Conservation (phyloP, 2,797 vertebrate species). For the Lacerta viridis region DNA sequence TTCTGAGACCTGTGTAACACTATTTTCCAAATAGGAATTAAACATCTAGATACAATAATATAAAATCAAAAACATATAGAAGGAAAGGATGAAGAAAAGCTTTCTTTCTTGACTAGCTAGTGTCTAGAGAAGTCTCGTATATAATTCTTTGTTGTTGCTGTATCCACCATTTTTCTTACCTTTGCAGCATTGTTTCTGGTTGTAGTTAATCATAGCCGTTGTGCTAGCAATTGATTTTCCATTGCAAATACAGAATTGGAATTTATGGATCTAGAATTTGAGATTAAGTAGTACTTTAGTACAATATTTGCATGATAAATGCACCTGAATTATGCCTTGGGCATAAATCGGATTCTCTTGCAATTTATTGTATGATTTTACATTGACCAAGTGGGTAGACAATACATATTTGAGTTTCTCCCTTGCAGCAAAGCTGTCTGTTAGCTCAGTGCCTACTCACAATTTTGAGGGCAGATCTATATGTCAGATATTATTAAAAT, state of each 20-base stretch:
- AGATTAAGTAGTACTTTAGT: conserved; percentile 14
- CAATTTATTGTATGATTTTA: conserved; percentile 28
- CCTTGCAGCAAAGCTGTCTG: conserved; percentile 22
- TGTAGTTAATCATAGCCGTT: background rate
- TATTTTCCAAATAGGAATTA: background rate
- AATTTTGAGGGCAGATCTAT: conserved; percentile 14
- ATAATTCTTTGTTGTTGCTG: background rate
- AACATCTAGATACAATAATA: background rate
- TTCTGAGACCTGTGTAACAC: background rate
- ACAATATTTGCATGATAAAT: conserved; percentile 35
- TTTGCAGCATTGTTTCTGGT: conserved; percentile 5
- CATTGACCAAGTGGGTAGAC: background rate
- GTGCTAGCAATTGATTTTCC: background rate
- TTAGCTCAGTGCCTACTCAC: conserved; percentile 26
- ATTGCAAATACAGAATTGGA: conserved; percentile 15
- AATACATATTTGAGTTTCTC: conserved; percentile 17
- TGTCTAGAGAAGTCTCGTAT: background rate
- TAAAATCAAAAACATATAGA: conserved; percentile 7
- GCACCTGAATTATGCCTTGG: background rate
- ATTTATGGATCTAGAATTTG: conserved; percentile 1
- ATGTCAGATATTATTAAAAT: conserved; percentile 36
- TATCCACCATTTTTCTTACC: background rate
- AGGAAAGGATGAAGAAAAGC: background rate
- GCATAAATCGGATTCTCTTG: background rate
- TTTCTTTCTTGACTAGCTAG: background rate